Base-by-base conservation (phyloP, 2,888 invertebrate species). In the Mesorhabditis belari region DNA sequence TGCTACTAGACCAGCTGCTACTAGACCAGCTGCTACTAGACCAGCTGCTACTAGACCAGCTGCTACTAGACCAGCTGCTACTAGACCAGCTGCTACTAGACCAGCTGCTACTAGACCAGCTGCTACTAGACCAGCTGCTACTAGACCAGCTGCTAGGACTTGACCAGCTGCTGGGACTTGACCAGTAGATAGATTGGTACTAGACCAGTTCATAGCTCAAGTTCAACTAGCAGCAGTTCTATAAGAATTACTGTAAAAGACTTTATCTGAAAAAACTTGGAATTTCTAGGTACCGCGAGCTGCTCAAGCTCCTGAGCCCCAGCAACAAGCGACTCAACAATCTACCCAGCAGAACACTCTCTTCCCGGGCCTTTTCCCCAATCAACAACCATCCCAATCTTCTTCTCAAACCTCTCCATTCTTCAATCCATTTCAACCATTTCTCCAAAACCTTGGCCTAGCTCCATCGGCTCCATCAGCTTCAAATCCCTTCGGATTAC, bases 401-500 rank as follows among this genome's bases (percentile, higher is more conserved):
- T 54, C 60, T n/a, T 44, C 58, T 24, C 65, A 62, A 58, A 62
- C 63, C 23, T 54, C 58, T 12, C 62, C 67, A 9, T 61, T 74
- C 26, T 67, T 68, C 60, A 78, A 79, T 50, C 77, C 77, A 4
- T 78, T 79, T 71, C 75, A 75, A 57, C 74, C 76, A n/a, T 78
- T 78, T 66, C 64, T 78, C 6, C 69, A 64, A 27, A 73, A 76
- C 44, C 25, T 53, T 49, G 63, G 55, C 25, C 68, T 54, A 29
- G 66, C 55, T 35, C 60, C 19, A 50, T 57, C 28, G 57, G 49
- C 12, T 49, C 58, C 56, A 27, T 28, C 54, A 25, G 23, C 70
- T 2, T 62, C 63, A 25, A 65, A 71, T 58, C 71, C 71, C n/a
- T 70, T 71, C 63, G 66, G 67, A 24, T 57, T 73, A 49, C 67